Evolutionary conservation across 2,888 invertebrate genomes (phyloP), one percentile per base, ranked within the genome.

Genomic region (Platycheirus rosarum): DNA sequence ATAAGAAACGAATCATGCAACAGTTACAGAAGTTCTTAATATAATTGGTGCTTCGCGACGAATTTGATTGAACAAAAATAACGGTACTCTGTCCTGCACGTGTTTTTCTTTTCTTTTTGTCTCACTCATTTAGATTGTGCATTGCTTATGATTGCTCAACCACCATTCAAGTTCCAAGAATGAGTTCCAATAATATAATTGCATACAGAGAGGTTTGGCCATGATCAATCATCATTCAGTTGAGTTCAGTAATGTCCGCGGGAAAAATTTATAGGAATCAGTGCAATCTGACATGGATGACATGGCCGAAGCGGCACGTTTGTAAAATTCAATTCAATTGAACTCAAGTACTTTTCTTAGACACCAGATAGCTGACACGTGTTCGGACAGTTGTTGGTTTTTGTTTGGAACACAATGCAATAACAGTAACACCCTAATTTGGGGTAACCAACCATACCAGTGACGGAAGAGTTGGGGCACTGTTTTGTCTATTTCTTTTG

Each of bases 281-380:
- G 62, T 80, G 75, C 80, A 80, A 65, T 69, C 40, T 26, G 48
- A 44, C 51, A 46, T 42, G 60, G 70, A 66, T 71, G 66, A 60
- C 68, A 79, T 35, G 23, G 16, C 35, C 16, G 20, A 35, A 0
- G 80, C 80, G 80, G 80, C 76, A 48, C 76, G 80, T 80, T 80
- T 76, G 76, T 80, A 76, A 49, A 75, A 66, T 80, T 76, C 66
- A 71, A 80, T 75, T 76, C 80, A 80, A 80, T 80, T 80, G 60
- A 71, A 66, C 60, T 75, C 66, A 80, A 80, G 65, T 71, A 48
- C 62, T 66, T 70, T 71, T 75, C 62, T 80, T 70, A 51, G 46
- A 37, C 65, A 60, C 35, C 35, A 26, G 14, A 66, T 60, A 46
- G 14, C 53, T 69, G 70, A 75, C 80, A 80, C 80, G 80, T 80